phyloP scores from a whole-genome alignment of 2,888 invertebrate species.

The Leptura quadrifasciata region DNA sequence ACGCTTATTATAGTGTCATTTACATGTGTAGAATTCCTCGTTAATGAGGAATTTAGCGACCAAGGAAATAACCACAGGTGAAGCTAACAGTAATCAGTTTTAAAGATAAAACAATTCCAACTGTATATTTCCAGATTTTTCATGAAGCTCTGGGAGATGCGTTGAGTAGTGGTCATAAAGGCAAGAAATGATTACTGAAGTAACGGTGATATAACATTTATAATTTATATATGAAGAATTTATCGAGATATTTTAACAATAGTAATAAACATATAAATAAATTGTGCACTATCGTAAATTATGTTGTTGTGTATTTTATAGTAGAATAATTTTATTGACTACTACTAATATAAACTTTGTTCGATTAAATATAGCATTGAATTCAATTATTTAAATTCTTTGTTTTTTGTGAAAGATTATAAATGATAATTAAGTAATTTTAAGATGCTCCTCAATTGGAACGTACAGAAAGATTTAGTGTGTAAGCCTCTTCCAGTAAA shows the following conservation, averaged over 20 bases:
- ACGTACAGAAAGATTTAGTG: slow-evolving; percentile 48
- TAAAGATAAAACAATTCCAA: slow-evolving; percentile 8
- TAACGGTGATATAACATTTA: slow-evolving; percentile 27
- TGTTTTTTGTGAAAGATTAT: slow-evolving; percentile 33
- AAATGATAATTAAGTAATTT: slow-evolving; percentile 55
- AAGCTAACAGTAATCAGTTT: slow-evolving; percentile 3
- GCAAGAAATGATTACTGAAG: slow-evolving; percentile 24
- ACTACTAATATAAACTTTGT: slow-evolving; percentile 18
- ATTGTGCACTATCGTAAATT: slow-evolving; percentile 34
- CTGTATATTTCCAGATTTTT: slow-evolving; percentile 8
- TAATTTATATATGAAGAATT: slow-evolving; percentile 26
- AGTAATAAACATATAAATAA: slow-evolving; percentile 24
- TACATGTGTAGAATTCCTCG: slow-evolving; percentile 1
- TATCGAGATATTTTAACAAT: slow-evolving; percentile 31
- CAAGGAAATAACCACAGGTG: neutral
- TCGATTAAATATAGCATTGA: neutral
- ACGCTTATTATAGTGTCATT: neutral
- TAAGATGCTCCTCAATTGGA: slow-evolving; percentile 42
- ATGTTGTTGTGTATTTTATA: slow-evolving; percentile 9
- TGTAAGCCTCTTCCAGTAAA: slow-evolving; percentile 52
- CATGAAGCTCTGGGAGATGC: neutral
- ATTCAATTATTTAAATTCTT: neutral
- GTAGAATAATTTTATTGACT: slow-evolving; percentile 23
- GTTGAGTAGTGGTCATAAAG: slow-evolving; percentile 11
- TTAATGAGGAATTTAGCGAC: slow-evolving; percentile 1